Conservation (phyloP, 2,888 invertebrate genomes). For the Drosophila stalkeri region DNA sequence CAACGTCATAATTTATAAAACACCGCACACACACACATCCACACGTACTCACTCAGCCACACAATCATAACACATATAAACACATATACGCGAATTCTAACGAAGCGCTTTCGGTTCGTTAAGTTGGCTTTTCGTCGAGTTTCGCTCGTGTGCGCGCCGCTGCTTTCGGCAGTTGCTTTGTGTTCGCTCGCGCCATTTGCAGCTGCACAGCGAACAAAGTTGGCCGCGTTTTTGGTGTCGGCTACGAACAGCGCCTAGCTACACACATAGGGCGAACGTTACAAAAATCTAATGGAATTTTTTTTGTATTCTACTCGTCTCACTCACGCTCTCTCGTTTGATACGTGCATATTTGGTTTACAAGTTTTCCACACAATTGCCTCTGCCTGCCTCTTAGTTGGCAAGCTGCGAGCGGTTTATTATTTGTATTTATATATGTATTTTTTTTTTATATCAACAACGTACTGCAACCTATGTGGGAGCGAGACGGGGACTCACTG, state of each 20-base stretch:
- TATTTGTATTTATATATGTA: slow-evolving; percentile 25
- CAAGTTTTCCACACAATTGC: slow-evolving; percentile 45
- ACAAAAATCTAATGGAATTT: slow-evolving; percentile 80
- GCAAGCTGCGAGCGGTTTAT: slow-evolving; percentile 9
- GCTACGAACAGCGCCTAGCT: slow-evolving; percentile 13
- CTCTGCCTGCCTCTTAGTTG: background rate
- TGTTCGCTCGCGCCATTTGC: slow-evolving; percentile 79
- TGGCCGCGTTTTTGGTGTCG: slow-evolving; percentile 71
- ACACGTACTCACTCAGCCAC: slow-evolving; percentile 3
- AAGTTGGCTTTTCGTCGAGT: slow-evolving; percentile 60
- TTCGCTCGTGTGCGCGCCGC: slow-evolving; percentile 47
- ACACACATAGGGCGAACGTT: slow-evolving; percentile 16
- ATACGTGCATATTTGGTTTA: slow-evolving; percentile 59
- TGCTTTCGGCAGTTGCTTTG: slow-evolving; percentile 65
- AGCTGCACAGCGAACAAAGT: slow-evolving; percentile 79
- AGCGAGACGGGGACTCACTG: slow-evolving; percentile 86
- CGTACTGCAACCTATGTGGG: slow-evolving; percentile 86
- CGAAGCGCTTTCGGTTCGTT: slow-evolving; percentile 67
- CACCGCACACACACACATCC: slow-evolving; percentile 35
- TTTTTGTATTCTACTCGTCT: slow-evolving; percentile 30
- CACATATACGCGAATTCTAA: slow-evolving; percentile 62
- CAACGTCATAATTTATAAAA: slow-evolving; percentile 79
- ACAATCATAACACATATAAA: slow-evolving; percentile 26
- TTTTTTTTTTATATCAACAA: slow-evolving; percentile 48
- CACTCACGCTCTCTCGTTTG: slow-evolving; percentile 5